Base-by-base conservation (phyloP, 2,113 vertebrate species). In the Hippoglossus stenolepis region DNA sequence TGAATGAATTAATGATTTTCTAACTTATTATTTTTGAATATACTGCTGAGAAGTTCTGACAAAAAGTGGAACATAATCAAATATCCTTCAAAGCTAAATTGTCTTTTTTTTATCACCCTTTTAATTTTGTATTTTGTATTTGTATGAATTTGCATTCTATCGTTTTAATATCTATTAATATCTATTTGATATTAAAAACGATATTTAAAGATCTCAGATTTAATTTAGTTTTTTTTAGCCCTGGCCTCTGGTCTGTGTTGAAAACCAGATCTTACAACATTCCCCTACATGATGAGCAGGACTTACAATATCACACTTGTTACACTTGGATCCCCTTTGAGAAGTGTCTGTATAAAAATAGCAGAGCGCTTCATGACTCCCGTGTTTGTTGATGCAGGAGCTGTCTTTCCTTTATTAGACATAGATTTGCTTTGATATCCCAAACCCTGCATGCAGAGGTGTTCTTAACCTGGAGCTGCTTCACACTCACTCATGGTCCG, bases 351-450 rank as follows among this genome's bases (percentile, higher is more conserved):
- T 63, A n/a, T 2, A 15, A 51, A 57, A 26, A 58, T 15, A 56
- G 21, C 10, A 23, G 43, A 53, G 15, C 11, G 35, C 18, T 35
- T 17, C 40, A 43, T 11, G 40, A 13, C 24, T 49, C 18, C 24
- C 7, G 3, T 14, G 17, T 79, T 26, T 80, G 51, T 40, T 65
- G n/a, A 51, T 59, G 43, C 38, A 18, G 17, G 7, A n/a, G 0
- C 40, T 15, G 35, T 76, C 57, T 74, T 68, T 65, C 24, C 43
- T 70, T 24, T 73, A 65, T 75, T 56, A 49, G 68, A 65, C 24
- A 64, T 59, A 43, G 54, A 63, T 75, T 40, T 35, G 20, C 11
- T 80, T 67, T 79, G 18, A 84, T 72, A 43, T 75, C n/a, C 65
- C 43, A 49, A 77, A 54, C 35, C 20, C 24, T 65, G 2, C 63